A percentile compares a stretch with the other conserved stretches of the same genome.
Evolutionary conservation across 2,797 vertebrate genomes (phyloP).

Genomic region (Knipowitschia caucasica): DNA sequence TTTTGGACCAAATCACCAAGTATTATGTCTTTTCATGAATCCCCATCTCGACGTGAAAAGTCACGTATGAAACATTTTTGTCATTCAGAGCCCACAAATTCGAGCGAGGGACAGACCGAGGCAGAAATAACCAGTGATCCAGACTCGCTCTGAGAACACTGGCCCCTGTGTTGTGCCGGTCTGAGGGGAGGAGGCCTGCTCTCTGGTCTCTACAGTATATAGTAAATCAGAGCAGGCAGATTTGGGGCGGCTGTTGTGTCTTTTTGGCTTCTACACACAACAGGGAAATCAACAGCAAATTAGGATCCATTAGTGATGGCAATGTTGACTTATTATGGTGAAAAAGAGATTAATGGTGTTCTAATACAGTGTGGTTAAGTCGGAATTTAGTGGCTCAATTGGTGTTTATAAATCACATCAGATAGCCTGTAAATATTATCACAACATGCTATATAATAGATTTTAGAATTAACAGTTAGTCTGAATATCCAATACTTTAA

Average conservation of each 20-base stretch:
- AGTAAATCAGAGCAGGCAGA: conserved; percentile 40
- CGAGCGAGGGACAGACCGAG: conserved; percentile 11
- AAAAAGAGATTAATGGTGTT: background rate
- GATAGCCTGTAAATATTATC: no score
- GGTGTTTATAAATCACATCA: no score
- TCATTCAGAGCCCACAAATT: conserved; percentile 14
- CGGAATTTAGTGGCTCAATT: no score
- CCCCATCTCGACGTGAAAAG: no score
- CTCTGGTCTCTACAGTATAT: conserved; percentile 23
- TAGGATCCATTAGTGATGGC: background rate
- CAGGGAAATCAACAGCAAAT: conserved; percentile 12
- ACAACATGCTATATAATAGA: no score
- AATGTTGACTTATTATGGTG: background rate
- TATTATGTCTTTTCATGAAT: no score
- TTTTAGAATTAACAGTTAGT: no score
- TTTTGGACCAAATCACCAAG: no score
- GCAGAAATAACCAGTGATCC: conserved; percentile 32
- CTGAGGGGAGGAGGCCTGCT: conserved; percentile 23
- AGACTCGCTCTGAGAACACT: conserved; percentile 45
- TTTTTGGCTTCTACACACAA: conserved; percentile 19
- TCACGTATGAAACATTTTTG: no score
- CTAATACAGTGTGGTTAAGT: background rate
- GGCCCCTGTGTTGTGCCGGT: conserved; percentile 39
- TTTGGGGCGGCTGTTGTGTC: conserved; percentile 26
- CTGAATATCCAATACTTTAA: no score